These are phyloP conservation scores for Drosophila pectinifera DNA, from an alignment of 1,140 invertebrate genomes.

Conservation along the genomic window DNA sequence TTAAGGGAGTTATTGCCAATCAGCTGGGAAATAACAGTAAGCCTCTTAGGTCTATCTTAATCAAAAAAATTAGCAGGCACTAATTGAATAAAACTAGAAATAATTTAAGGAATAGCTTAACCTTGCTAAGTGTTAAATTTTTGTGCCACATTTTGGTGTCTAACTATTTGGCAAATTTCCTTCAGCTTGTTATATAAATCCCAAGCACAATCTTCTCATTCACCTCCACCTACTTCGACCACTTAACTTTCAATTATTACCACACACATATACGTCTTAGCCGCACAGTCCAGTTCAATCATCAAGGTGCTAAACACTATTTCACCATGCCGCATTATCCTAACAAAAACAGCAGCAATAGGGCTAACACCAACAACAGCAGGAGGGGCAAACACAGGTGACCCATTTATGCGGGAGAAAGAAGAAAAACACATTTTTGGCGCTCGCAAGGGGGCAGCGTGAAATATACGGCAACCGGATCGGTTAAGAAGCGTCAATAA, in stretches of 20 bases:
- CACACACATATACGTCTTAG: constrained; percentile 23
- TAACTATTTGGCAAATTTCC: background rate
- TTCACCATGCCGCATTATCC: constrained; percentile 43
- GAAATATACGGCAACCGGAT: constrained; percentile 74
- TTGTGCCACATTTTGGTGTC: background rate
- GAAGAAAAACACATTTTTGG: constrained; percentile 45
- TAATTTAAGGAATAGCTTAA: background rate
- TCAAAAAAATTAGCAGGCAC: no score
- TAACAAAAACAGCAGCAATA: constrained; percentile 21
- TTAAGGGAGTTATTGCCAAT: no score
- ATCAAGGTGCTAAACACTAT: constrained; percentile 68
- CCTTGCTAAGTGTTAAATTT: background rate
- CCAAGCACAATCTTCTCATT: constrained; percentile 17
- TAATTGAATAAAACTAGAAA: background rate
- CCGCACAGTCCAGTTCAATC: constrained; percentile 49
- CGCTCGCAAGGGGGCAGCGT: constrained; percentile 49
- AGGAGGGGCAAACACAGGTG: constrained; percentile 52
- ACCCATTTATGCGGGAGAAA: constrained; percentile 54
- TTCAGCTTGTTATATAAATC: constrained; percentile 29
- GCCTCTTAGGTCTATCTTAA: no score
- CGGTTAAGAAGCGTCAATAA: constrained; percentile 68
- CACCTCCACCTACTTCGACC: constrained; percentile 14
- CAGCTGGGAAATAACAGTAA: no score
- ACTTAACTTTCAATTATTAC: constrained; percentile 51
- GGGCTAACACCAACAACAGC: no score